Conservation (phyloP, 2,113 vertebrate species). For the Tragelaphus scriptus region DNA sequence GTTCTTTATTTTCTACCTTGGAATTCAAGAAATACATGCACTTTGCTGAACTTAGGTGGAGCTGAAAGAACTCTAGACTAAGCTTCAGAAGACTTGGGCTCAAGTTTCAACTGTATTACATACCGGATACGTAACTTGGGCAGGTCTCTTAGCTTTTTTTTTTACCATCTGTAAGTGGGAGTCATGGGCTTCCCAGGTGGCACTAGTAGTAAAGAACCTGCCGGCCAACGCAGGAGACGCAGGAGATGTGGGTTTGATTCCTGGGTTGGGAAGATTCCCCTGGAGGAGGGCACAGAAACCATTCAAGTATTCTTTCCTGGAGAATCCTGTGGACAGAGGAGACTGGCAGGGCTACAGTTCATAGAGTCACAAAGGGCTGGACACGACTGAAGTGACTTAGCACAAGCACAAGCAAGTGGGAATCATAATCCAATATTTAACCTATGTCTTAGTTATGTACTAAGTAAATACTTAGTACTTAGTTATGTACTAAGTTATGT, state of each 20-base stretch:
- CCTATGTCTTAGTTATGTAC: not conserved
- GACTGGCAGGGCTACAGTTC: not conserved
- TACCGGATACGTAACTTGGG: not conserved
- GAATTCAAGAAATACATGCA: not conserved
- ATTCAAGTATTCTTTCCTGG: not conserved
- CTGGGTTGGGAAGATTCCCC: not conserved
- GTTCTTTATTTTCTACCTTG: not conserved
- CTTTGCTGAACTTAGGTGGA: not conserved
- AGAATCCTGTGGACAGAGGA: not conserved
- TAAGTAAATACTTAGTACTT: too few species aligned
- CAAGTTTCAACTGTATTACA: not conserved
- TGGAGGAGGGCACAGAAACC: not conserved
- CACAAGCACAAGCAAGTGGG: not conserved
- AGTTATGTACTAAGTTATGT: too few species aligned
- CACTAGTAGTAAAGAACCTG: not conserved
- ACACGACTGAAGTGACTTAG: not conserved
- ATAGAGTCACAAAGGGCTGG: not conserved
- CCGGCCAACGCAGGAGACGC: not conserved
- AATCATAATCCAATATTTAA: not conserved
- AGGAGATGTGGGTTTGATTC: not conserved
- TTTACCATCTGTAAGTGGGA: not conserved
- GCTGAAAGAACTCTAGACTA: not conserved
- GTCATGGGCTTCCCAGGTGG: not conserved
- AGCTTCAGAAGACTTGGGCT: not conserved
- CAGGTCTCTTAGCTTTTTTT: not conserved